phyloP scores from a whole-genome alignment of 2,888 invertebrate genomes.

The Cepaea hortensis region DNA sequence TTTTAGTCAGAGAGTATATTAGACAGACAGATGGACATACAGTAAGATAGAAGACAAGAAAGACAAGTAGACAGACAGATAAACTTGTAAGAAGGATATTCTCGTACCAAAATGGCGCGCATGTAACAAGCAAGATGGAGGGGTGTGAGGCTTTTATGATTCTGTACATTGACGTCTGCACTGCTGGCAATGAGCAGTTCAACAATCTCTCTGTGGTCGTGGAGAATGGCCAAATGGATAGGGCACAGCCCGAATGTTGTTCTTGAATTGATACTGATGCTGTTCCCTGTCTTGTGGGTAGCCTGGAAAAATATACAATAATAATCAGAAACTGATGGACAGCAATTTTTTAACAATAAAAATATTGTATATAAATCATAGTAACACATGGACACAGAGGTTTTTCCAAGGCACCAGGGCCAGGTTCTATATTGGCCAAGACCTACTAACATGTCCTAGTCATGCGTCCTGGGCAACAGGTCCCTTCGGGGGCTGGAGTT shows the following conservation, averaged over 20 bases:
- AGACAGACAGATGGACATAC: no score
- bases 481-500: no score
- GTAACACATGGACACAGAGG: no score
- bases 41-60: no score
- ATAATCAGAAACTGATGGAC: neutral
- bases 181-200: conserved; percentile 66
- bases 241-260: conserved; percentile 68
- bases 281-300: conserved; percentile 33
- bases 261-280: conserved; percentile 65
- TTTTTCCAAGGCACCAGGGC: no score
- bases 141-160: conserved; percentile 62
- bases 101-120: conserved; percentile 58
- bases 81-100: no score
- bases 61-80: no score
- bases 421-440: no score
- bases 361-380: no score
- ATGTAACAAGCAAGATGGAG: conserved; percentile 72
- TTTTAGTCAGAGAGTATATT: no score
- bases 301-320: conserved; percentile 33
- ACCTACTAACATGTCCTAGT: no score
- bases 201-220: conserved; percentile 65
- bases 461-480: no score
- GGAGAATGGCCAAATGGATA: conserved; percentile 69
- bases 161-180: conserved; percentile 65
- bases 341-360: neutral